A percentile compares a stretch with the other conserved stretches of the same genome.
Conservation (phyloP, 2,797 vertebrate genomes). For the Ispidina picta region DNA sequence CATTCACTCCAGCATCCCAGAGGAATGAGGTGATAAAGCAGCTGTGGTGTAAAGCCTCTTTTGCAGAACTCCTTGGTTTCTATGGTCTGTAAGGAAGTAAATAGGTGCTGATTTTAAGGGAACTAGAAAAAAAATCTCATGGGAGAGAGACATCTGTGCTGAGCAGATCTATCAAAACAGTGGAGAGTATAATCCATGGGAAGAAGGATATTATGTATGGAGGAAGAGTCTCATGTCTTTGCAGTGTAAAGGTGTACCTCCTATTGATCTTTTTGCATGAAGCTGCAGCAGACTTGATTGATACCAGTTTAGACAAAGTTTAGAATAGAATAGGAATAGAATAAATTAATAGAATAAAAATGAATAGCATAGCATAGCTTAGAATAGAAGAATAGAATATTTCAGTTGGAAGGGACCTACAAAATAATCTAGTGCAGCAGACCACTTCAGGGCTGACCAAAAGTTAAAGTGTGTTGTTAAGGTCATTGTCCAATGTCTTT, state of each 20-base stretch:
- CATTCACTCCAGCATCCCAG: neutral
- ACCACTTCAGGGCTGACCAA: neutral
- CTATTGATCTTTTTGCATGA: neutral
- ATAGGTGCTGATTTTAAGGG: neutral
- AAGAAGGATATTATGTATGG: neutral
- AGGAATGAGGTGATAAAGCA: neutral
- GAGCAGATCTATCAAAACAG: neutral
- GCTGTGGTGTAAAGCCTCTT: neutral
- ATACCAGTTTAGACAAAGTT: neutral
- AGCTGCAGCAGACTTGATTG: neutral
- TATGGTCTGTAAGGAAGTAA: neutral
- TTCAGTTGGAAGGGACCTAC: neutral
- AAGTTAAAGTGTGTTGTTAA: neutral
- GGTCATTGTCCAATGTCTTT: neutral
- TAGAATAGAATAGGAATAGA: neutral
- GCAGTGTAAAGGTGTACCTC: neutral
- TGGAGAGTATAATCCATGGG: neutral
- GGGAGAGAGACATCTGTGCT: neutral
- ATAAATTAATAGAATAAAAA: neutral
- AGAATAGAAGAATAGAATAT: neutral
- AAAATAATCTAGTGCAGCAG: neutral
- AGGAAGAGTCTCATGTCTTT: neutral
- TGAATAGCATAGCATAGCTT: neutral
- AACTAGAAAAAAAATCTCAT: neutral
- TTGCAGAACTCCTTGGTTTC: neutral